Evolutionary conservation across 2,797 vertebrate genomes (phyloP), one percentile per base, ranked within the genome.

Genomic region (Menidia menidia): DNA sequence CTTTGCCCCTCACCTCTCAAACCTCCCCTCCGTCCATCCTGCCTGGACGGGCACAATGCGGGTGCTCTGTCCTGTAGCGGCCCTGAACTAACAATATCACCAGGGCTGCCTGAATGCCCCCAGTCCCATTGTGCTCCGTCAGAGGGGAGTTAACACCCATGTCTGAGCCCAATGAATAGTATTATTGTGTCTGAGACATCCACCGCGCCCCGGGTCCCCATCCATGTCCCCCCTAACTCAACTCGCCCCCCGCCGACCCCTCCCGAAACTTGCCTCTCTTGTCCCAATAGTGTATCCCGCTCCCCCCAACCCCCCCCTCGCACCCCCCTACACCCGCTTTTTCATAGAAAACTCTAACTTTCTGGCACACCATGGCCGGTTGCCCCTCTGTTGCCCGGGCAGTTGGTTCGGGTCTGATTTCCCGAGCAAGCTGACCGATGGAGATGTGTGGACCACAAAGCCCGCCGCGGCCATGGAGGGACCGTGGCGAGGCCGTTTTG

Each of bases 141-240:
- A 93, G 92, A 95, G 94, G 94, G 92, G 93, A 92, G 94, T 93
- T 88, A 92, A 95, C 94, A 95, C 93, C 93, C 93, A 88, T 94
- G 84, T 95, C 89, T 93, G 81, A 91, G 94, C 93, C 92, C 94
- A 87, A 94, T 95, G 94, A 95, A 95, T 95, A 95, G 93, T 89
- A 95, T 93, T 95, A 95, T 96, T 96, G 95, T 96, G 95, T 94
- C 95, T 94, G 93, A 95, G 92, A 94, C 92, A 93, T 92, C 92
- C 89, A 87, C 86, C 83, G 84, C 88, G 89, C 90, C 77, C 91
- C 85, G 30, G 42, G 78, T 80, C 82, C 87, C 89, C 85, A 86
- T 80, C 85, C 72, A 75, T 78, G 85, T 87, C 25, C 84, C 83
- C 86, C 85, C 86, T 75, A 81, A 88, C 89, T 87, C 77, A 86